Evolutionary conservation across 2,888 invertebrate genomes (phyloP).

Genomic region (Congeria kusceri): DNA sequence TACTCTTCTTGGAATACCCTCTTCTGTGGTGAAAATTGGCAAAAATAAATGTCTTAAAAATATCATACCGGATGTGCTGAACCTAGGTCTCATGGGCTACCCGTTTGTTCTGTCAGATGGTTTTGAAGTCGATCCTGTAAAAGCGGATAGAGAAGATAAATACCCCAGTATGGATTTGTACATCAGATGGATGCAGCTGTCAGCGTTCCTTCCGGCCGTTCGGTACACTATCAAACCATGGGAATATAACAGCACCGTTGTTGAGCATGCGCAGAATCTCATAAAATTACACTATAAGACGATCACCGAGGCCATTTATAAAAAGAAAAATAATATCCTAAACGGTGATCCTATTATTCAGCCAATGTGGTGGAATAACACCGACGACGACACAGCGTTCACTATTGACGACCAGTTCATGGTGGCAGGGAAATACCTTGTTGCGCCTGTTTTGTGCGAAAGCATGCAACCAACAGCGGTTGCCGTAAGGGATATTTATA

Average conservation of each 20-base stretch:
- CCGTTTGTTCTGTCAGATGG: slow-evolving; percentile 96
- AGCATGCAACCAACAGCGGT: slow-evolving; percentile 30
- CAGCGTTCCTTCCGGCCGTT: slow-evolving; percentile 95
- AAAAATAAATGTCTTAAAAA: slow-evolving; percentile 90
- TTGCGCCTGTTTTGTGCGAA: slow-evolving; percentile 80
- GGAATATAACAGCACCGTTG: slow-evolving; percentile 90
- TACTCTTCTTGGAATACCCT: slow-evolving; percentile 91
- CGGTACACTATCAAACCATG: slow-evolving; percentile 95
- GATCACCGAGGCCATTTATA: slow-evolving; percentile 91
- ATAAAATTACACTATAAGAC: slow-evolving; percentile 46
- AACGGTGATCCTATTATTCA: slow-evolving; percentile 88
- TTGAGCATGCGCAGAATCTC: slow-evolving; percentile 56
- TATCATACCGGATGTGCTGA: slow-evolving; percentile 92
- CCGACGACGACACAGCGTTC: slow-evolving; percentile 65
- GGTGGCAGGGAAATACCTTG: slow-evolving; percentile 74
- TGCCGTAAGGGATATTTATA: slow-evolving; percentile 71
- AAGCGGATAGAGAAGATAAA: slow-evolving; percentile 1
- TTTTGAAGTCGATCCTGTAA: slow-evolving; percentile 88
- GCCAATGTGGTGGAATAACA: slow-evolving; percentile 79
- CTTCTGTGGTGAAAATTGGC: slow-evolving; percentile 93
- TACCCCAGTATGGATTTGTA: slow-evolving; percentile 85
- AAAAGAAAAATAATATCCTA: slow-evolving; percentile 88
- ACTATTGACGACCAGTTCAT: slow-evolving; percentile 77
- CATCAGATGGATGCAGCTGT: slow-evolving; percentile 93
- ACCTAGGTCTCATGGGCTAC: slow-evolving; percentile 91